A percentile compares a stretch with the other conserved stretches of the same genome.
Conservation (phyloP, 2,888 invertebrate species). For the Caenorhabditis sulstoni region DNA sequence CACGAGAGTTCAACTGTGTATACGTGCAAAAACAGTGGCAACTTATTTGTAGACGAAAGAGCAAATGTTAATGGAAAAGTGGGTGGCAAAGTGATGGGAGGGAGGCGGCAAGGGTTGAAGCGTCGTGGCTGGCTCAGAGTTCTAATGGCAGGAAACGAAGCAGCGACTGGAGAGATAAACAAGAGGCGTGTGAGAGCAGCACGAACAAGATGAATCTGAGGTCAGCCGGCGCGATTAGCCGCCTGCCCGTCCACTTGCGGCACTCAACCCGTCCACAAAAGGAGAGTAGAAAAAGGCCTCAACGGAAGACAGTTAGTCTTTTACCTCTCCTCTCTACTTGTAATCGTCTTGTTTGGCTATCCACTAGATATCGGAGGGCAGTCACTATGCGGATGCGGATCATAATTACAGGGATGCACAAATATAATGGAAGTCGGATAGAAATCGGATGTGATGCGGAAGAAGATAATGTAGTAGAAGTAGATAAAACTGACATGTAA, state of each 20-base stretch:
- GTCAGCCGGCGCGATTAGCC: slow-evolving; percentile 39
- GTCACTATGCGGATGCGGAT: slow-evolving; percentile 14
- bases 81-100: slow-evolving; percentile 26
- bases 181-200: slow-evolving; percentile 39
- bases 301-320: slow-evolving; percentile 31
- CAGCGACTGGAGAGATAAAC: slow-evolving; percentile 44
- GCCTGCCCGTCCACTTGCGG: slow-evolving; percentile 27
- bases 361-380: slow-evolving; percentile 2
- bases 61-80: slow-evolving; percentile 49
- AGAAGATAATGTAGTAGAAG: slow-evolving; percentile 14
- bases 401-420: slow-evolving; percentile 51
- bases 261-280: slow-evolving; percentile 41
- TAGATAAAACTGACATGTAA: too few relatives aligned
- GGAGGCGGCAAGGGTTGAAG: not conserved
- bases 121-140: slow-evolving; percentile 38
- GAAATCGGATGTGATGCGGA: slow-evolving; percentile 33
- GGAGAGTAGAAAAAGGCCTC: slow-evolving; percentile 22
- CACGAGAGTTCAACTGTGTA: not conserved
- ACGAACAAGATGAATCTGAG: slow-evolving; percentile 27
- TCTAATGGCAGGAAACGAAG: slow-evolving; percentile 54
- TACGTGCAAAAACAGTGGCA: slow-evolving; percentile 33
- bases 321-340: slow-evolving; percentile 35
- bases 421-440: slow-evolving; percentile 7
- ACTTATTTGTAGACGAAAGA: slow-evolving; percentile 31
- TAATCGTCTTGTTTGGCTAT: slow-evolving; percentile 49